Base-by-base conservation (phyloP, 92 coral and sea anemone species). In the Umimayanthus chanpuru region DNA sequence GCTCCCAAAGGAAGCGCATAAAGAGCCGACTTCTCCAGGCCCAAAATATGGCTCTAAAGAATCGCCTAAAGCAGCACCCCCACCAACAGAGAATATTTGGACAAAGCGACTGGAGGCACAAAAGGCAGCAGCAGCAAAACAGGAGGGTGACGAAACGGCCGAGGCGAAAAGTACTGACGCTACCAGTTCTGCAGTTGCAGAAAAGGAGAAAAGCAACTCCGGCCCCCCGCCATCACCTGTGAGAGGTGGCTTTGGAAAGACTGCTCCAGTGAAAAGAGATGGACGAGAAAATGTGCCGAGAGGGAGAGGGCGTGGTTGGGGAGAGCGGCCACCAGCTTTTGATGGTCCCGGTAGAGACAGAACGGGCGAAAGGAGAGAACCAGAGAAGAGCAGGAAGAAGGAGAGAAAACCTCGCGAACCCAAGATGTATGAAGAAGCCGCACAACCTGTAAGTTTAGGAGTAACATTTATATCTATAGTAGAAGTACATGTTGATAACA, bases 221-320 rank as follows among this genome's bases (percentile, higher is more conserved):
- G 87, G 87, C 64, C 90, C 94, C 55, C 93, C 95, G 49, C 67
- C 92, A 18, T 88, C 96, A 9, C 86, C 89, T 75, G 93, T 86
- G 55, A 95, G 87, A 78, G 86, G 89, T 85, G 80, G 88, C 21
- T 71, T 85, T 28, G 88, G 90, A 76, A 90, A 77, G 73, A 79
- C 93, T 9, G 61, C 79, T 39, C 92, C 77, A 71, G 77, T 75
- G 2, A 79, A 79, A 53, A 93, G 79, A 82, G 95, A 91, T 23
- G 92, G 92, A 6, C 81, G 90, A 3, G 96, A 88, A 66, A 94
- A 92, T 74, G 88, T 90, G 6, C 88, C 92, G 11, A 76, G 91
- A 77, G 95, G 93, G 9, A 91, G 99, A 53, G 99, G 98, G 30
- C 94, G 98, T 47, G 98, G 99, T 11, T 73, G 95, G 38, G 95